Evolutionary conservation across 2,888 invertebrate genomes (phyloP).

Genomic region (Drosophila helvetica): DNA sequence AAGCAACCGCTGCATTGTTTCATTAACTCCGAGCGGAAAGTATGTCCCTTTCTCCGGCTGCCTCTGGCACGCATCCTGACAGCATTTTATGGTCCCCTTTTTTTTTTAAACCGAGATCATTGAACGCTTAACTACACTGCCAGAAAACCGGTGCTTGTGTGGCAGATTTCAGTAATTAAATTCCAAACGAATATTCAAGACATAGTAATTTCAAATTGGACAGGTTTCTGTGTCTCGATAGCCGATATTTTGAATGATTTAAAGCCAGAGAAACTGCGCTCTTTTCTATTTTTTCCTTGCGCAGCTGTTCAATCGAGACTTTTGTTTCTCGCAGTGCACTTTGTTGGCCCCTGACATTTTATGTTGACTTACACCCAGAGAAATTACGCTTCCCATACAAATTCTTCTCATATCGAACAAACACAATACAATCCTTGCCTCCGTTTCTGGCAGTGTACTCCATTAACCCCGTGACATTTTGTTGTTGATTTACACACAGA

Average conservation of each 20-base stretch:
- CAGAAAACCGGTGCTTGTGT: background rate
- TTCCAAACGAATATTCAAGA: no score
- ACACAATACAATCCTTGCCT: no score
- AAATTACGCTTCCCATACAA: background rate
- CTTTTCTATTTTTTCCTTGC: background rate
- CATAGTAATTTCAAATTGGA: background rate
- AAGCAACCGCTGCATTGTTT: slow-evolving; percentile 66
- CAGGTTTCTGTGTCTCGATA: no score
- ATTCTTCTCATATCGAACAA: background rate
- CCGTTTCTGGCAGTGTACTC: background rate
- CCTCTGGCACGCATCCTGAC: slow-evolving; percentile 31
- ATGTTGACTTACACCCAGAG: slow-evolving; percentile 23
- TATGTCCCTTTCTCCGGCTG: slow-evolving; percentile 21
- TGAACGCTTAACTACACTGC: slow-evolving; percentile 45
- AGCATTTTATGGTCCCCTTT: slow-evolving; percentile 59
- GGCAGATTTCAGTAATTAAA: background rate
- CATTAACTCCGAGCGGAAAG: slow-evolving; percentile 64
- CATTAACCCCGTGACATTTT: background rate
- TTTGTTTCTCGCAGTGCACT: slow-evolving; percentile 4
- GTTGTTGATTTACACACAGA: slow-evolving; percentile 21
- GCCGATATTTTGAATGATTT: background rate
- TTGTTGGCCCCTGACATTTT: slow-evolving; percentile 22
- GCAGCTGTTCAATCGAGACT: background rate
- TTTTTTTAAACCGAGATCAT: slow-evolving; percentile 66
- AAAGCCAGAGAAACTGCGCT: background rate